Evolutionary conservation across 2,888 invertebrate species (phyloP).

Genomic region (Didymodactylos carnosus): DNA sequence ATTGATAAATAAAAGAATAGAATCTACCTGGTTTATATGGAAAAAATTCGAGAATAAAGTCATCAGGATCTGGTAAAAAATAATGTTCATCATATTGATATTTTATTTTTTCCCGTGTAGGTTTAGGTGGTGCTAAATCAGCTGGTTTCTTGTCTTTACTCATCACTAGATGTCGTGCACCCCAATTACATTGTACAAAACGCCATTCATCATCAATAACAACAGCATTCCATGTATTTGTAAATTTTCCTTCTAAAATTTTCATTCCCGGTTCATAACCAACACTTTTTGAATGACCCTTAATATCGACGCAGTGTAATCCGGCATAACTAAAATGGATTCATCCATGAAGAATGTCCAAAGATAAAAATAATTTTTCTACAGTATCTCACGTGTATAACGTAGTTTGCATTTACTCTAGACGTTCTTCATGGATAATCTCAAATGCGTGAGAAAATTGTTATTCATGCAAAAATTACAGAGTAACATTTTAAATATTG

Average conservation of each 20-base stretch:
- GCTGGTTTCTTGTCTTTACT: slow-evolving; percentile 24
- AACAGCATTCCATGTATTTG: slow-evolving; percentile 35
- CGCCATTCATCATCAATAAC: slow-evolving; percentile 33
- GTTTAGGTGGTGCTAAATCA: slow-evolving; percentile 16
- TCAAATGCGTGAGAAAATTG: too few species aligned
- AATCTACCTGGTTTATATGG: slow-evolving; percentile 73
- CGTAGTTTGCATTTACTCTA: too few species aligned
- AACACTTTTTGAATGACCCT: slow-evolving; percentile 34
- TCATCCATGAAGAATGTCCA: not conserved
- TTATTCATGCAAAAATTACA: not conserved
- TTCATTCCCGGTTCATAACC: slow-evolving; percentile 36
- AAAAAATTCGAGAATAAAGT: slow-evolving; percentile 98
- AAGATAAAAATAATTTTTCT: not conserved
- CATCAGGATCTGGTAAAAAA: slow-evolving; percentile 91
- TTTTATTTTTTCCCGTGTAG: slow-evolving; percentile 12
- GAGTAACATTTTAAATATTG: not conserved
- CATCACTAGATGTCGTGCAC: slow-evolving; percentile 32
- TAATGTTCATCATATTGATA: slow-evolving; percentile 79
- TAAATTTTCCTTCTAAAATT: slow-evolving; percentile 29
- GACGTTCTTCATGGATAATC: too few species aligned
- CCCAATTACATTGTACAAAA: slow-evolving; percentile 35
- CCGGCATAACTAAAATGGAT: slow-evolving; percentile 31
- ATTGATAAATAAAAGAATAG: too few species aligned
- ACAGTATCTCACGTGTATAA: not conserved
- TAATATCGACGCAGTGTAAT: slow-evolving; percentile 32